These are phyloP conservation scores for Myodes glareolus DNA, from an alignment of 2,113 vertebrate species.

Conservation along the genomic window DNA sequence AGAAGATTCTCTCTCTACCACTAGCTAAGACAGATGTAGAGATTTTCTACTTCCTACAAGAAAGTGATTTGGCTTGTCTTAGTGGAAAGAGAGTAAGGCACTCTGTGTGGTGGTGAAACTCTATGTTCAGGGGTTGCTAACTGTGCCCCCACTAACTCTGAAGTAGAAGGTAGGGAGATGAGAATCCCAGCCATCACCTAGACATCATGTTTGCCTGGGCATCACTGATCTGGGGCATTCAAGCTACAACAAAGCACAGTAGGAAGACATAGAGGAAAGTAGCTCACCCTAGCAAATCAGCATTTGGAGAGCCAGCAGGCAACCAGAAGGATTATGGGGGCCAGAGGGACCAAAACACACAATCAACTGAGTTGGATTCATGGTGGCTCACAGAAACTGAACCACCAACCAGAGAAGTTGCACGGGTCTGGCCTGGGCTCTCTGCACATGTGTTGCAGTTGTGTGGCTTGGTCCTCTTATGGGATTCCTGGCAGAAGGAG, in stretches of 20 bases:
- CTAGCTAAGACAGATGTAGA: not conserved
- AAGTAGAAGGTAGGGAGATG: not conserved
- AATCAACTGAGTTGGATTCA: not conserved
- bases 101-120: not conserved
- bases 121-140: not conserved
- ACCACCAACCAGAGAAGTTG: not conserved
- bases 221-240: not conserved
- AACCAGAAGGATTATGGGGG: not conserved
- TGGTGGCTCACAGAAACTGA: not conserved
- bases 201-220: not conserved
- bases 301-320: conserved; percentile 19
- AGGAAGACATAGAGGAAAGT: not conserved
- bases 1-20: not conserved
- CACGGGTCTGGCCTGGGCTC: not conserved
- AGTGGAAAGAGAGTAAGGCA: not conserved
- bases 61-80: not conserved
- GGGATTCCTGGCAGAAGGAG: not conserved
- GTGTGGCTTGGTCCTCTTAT: not conserved
- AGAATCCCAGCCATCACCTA: not conserved
- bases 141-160: not conserved
- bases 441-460: not conserved
- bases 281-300: not conserved
- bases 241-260: not conserved
- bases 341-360: not conserved
- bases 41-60: not conserved